Evolutionary conservation across 1,140 invertebrate genomes (phyloP).

Genomic region (Aphidius ervi): DNA sequence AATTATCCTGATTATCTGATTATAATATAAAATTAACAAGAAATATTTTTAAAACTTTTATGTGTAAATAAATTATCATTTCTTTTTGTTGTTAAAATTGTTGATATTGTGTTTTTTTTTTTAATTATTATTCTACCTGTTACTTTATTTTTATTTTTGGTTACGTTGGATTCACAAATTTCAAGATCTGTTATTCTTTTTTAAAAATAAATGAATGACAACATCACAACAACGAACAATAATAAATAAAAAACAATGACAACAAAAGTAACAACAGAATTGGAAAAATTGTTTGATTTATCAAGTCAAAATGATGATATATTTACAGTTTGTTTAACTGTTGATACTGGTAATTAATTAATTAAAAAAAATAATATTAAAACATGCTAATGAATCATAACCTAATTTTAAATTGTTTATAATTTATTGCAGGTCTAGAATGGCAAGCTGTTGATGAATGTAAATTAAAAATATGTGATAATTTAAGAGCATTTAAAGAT

Average conservation of each 20-base stretch:
- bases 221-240: too few relatives aligned
- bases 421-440: constrained; percentile 53
- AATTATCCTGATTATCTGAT: too few relatives aligned
- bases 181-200: too few relatives aligned
- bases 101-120: too few relatives aligned
- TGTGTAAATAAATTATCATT: too few relatives aligned
- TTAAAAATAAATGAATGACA: too few relatives aligned
- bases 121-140: too few relatives aligned
- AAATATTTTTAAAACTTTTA: too few relatives aligned
- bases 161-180: too few relatives aligned
- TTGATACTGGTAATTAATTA: constrained; percentile 34
- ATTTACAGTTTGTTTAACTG: constrained; percentile 31
- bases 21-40: too few relatives aligned
- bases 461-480: constrained; percentile 48
- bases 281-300: constrained; percentile 29
- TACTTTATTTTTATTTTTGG: too few relatives aligned
- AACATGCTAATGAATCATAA: constrained; percentile 16
- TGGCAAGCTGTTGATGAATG: constrained; percentile 55
- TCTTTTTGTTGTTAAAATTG: too few relatives aligned
- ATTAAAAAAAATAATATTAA: not conserved
- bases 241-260: constrained; percentile 21
- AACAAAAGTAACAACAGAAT: constrained; percentile 19
- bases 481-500: constrained; percentile 32
- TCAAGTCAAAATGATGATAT: constrained; percentile 25
- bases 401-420: not conserved